A percentile compares a stretch with the other conserved stretches of the same genome.
Conservation (phyloP, 1,140 invertebrate species). For the Zaprionus lachaisei region DNA sequence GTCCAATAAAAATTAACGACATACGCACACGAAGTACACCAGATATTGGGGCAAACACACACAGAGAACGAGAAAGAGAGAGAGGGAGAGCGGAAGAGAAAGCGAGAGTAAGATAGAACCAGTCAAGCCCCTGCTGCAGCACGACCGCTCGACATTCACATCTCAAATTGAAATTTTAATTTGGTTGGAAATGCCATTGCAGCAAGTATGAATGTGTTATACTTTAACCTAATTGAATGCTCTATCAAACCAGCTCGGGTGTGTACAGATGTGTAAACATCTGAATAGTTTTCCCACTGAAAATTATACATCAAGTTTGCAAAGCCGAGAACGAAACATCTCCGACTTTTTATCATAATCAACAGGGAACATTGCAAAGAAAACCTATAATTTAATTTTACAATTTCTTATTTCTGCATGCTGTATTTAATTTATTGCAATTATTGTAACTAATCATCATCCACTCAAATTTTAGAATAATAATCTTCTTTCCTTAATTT, state of each 20-base stretch:
- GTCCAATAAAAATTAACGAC: slow-evolving; percentile 80
- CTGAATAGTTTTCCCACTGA: no score
- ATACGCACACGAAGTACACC: slow-evolving; percentile 67
- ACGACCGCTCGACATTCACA: slow-evolving; percentile 23
- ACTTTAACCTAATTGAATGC: slow-evolving; percentile 28
- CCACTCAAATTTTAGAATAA: no score
- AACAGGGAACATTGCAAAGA: no score
- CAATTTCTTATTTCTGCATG: no score
- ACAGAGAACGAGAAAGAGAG: background rate
- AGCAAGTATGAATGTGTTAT: slow-evolving; percentile 15
- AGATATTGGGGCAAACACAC: slow-evolving; percentile 49
- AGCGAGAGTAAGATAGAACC: background rate
- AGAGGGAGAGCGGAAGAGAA: background rate
- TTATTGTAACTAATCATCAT: no score
- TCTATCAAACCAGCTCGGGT: background rate
- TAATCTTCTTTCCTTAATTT: no score
- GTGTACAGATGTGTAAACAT: no score
- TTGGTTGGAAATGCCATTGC: slow-evolving; percentile 56
- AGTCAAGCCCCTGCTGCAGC: slow-evolving; percentile 17
- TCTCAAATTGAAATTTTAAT: slow-evolving; percentile 68
- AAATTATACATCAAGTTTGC: no score
- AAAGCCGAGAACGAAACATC: no score
- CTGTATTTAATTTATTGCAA: no score
- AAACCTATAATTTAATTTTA: no score
- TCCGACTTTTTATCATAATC: no score